Percentiles rank a stretch among this genome's conserved stretches.
Evolutionary conservation across 2,888 invertebrate species (phyloP).

Genomic region (Hololepta plana): DNA sequence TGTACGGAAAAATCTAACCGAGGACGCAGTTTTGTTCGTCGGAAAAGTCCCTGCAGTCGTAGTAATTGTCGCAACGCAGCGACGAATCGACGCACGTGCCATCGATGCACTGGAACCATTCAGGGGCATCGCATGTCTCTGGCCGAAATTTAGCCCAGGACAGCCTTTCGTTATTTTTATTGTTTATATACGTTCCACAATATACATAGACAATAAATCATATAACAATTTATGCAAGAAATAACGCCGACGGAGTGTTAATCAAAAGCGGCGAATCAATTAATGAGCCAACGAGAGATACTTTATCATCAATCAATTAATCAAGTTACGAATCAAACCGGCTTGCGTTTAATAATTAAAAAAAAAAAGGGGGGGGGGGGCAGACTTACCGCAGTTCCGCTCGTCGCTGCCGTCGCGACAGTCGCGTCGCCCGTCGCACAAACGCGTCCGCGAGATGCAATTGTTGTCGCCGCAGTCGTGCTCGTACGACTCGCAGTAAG

Average conservation of each 20-base stretch:
- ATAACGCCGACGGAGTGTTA: no score
- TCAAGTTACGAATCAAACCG: no score
- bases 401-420: constrained; percentile 47
- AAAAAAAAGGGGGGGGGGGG: background rate
- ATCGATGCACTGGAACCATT: constrained; percentile 39
- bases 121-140: constrained; percentile 29
- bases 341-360: constrained; percentile 1
- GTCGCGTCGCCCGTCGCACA: constrained; percentile 34
- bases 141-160: constrained; percentile 13
- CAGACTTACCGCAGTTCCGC: constrained; percentile 36
- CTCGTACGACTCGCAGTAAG: constrained; percentile 31
- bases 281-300: no score
- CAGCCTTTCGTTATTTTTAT: no score
- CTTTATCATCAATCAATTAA: constrained; percentile 2
- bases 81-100: constrained; percentile 59
- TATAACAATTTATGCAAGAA: no score
- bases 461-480: constrained; percentile 40
- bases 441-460: constrained; percentile 34
- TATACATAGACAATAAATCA: no score
- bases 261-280: no score
- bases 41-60: constrained; percentile 80
- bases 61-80: constrained; percentile 73
- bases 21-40: constrained; percentile 71
- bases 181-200: no score
- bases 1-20: constrained; percentile 32